Evolutionary conservation across 2,113 vertebrate species (phyloP).

Genomic region (Brachirus orientalis): DNA sequence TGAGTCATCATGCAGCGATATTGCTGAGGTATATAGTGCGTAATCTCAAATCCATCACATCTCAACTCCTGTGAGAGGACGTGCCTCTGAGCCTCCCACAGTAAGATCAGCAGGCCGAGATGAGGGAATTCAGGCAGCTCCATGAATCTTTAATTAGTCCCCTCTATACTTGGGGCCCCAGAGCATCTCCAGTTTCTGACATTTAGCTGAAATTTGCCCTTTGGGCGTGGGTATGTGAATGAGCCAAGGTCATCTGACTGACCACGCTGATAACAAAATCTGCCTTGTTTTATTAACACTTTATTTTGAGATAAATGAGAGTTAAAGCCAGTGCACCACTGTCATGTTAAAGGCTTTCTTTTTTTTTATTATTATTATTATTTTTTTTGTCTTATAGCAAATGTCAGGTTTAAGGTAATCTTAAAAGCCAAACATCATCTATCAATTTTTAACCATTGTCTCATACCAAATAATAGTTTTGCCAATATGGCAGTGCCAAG

Average conservation of each 20-base stretch:
- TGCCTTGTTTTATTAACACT: conserved; percentile 16
- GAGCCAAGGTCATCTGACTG: conserved; percentile 69
- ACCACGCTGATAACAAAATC: conserved; percentile 53
- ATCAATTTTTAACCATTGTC: conserved; percentile 21
- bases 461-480: conserved; percentile 15
- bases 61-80: conserved; percentile 53
- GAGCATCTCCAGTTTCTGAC: conserved; percentile 80
- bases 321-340: conserved; percentile 1
- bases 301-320: conserved; percentile 13
- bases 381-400: neutral
- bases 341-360: neutral
- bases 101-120: conserved; percentile 66
- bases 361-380: too few relatives aligned
- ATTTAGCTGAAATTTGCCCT: conserved; percentile 81
- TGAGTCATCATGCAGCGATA: conserved; percentile 50
- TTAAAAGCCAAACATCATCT: conserved; percentile 12
- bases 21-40: conserved; percentile 56
- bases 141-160: conserved; percentile 84
- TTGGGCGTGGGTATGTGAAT: conserved; percentile 57
- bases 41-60: conserved; percentile 57
- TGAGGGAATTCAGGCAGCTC: conserved; percentile 63
- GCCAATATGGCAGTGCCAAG: conserved; percentile 18
- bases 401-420: neutral
- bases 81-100: conserved; percentile 64
- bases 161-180: conserved; percentile 76